A percentile compares a stretch with the other conserved stretches of the same genome.
phyloP scores from a whole-genome alignment of 2,113 vertebrate species.

The Nipponia nippon region DNA sequence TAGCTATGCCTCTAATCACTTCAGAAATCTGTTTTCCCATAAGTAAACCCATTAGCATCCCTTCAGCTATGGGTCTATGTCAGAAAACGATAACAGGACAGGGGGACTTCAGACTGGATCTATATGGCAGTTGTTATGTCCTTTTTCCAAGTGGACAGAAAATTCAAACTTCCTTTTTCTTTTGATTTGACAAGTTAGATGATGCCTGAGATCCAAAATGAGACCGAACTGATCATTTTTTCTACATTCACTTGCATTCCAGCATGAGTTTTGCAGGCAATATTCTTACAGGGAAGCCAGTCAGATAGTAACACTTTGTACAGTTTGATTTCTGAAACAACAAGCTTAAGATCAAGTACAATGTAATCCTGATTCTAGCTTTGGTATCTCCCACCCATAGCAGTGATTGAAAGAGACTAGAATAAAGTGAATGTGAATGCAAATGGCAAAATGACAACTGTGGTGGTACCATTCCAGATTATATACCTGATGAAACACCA shows the following conservation, averaged over 20 bases:
- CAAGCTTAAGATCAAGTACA: background rate
- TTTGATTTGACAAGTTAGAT: background rate
- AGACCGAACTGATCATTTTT: background rate
- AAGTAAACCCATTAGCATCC: background rate
- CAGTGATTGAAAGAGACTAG: background rate
- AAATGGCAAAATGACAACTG: background rate
- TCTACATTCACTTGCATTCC: background rate
- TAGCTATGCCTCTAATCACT: background rate
- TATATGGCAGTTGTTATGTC: background rate
- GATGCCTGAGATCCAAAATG: background rate
- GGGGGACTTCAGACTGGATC: background rate
- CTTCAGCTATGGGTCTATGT: background rate
- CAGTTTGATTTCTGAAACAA: background rate
- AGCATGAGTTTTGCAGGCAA: background rate
- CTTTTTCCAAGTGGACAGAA: background rate
- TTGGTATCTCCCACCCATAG: background rate
- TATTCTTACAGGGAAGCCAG: background rate
- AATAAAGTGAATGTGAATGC: background rate
- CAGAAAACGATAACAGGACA: background rate
- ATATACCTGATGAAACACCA: background rate
- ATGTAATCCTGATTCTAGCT: background rate
- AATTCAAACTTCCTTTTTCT: background rate
- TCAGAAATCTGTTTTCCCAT: background rate
- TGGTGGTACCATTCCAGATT: background rate
- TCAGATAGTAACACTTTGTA: background rate